These are phyloP conservation scores for Centrocercus urophasianus DNA, from an alignment of 2,113 vertebrate genomes.

Conservation along the genomic window DNA sequence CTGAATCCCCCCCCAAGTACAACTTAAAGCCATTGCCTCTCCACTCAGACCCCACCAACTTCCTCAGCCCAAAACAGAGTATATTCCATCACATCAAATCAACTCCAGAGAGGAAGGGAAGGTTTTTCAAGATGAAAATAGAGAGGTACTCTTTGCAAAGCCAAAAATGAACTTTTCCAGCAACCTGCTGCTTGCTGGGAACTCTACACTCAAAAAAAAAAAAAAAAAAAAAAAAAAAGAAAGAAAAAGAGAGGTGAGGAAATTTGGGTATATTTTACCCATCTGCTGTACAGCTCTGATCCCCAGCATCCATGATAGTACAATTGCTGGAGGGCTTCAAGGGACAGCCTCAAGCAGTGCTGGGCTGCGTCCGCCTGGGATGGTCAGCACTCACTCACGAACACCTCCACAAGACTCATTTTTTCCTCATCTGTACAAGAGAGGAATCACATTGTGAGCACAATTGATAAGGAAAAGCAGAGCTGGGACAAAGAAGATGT, in stretches of 20 bases:
- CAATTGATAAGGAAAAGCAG: conserved; percentile 7
- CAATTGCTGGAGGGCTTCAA: fast-evolving
- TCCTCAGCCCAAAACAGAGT: background rate
- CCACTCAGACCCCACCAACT: background rate
- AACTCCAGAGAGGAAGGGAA: background rate
- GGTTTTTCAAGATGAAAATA: background rate
- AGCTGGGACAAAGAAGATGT: background rate
- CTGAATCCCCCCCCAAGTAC: no score
- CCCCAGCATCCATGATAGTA: fast-evolving
- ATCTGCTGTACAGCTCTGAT: background rate
- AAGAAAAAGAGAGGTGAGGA: background rate
- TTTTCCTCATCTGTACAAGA: background rate
- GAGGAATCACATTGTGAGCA: background rate
- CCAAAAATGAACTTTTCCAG: background rate
- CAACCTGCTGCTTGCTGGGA: background rate
- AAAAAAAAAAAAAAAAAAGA: no score
- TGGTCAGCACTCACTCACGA: fast-evolving
- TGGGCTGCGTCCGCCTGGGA: background rate
- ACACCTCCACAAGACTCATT: background rate
- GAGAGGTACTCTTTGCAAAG: background rate
- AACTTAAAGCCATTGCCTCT: background rate
- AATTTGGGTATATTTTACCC: fast-evolving
- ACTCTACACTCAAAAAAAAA: background rate
- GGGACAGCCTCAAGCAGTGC: background rate
- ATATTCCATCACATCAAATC: background rate